phyloP scores from a whole-genome alignment of 2,797 vertebrate species.

The Percopsis omiscomaycus region DNA sequence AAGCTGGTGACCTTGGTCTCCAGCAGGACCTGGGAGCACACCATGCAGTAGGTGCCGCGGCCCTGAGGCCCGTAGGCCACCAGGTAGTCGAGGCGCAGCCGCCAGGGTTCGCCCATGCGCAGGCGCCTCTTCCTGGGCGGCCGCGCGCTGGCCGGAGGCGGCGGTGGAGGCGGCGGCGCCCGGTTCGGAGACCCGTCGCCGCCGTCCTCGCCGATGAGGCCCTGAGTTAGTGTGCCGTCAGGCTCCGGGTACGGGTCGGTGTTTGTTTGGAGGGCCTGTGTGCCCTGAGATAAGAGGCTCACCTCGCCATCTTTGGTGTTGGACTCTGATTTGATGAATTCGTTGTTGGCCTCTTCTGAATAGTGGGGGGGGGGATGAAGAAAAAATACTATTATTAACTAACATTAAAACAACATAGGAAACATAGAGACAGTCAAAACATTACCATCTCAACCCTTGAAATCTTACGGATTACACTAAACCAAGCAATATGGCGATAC shows the following conservation, averaged over 20 bases:
- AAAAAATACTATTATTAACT: background rate
- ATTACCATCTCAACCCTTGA: background rate
- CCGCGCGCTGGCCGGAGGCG: conserved; percentile 14
- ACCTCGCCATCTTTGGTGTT: conserved; percentile 66
- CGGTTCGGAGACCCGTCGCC: conserved; percentile 33
- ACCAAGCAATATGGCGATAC: background rate
- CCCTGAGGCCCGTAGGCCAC: conserved; percentile 84
- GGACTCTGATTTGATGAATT: conserved; percentile 69
- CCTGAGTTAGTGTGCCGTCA: conserved; percentile 61
- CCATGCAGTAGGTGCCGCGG: conserved; percentile 86
- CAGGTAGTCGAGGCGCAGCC: conserved; percentile 87
- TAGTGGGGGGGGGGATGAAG: background rate
- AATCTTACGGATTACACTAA: background rate
- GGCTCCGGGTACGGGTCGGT: conserved; percentile 36
- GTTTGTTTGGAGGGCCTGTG: conserved; percentile 45
- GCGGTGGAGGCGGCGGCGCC: conserved; percentile 37
- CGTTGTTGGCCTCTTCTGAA: conserved; percentile 54
- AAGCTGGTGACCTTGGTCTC: conserved; percentile 86
- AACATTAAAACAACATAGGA: background rate
- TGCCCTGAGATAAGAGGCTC: conserved; percentile 54
- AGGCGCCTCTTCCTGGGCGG: conserved; percentile 66
- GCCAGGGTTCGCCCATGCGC: conserved; percentile 77
- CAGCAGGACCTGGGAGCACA: conserved; percentile 84
- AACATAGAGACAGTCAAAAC: background rate
- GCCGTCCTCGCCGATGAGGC: conserved; percentile 56